Percentiles rank a stretch among this genome's conserved stretches.
Evolutionary conservation across 2,888 invertebrate genomes (phyloP).

Genomic region (Sylvicola fuscatus): DNA sequence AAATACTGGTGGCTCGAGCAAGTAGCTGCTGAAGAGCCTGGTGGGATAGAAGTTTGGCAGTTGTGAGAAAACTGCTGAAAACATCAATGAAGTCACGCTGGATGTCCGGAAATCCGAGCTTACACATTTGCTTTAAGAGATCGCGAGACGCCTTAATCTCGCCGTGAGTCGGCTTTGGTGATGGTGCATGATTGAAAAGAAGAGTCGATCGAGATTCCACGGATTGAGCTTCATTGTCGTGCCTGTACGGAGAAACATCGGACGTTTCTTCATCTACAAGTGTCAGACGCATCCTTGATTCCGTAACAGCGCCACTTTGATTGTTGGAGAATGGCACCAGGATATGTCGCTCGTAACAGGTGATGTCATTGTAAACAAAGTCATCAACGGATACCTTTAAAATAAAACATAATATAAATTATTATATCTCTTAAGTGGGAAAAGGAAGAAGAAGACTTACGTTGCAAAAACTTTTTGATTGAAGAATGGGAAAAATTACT

Average conservation of each 20-base stretch:
- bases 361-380: slow-evolving; percentile 46
- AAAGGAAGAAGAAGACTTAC: slow-evolving; percentile 13
- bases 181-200: slow-evolving; percentile 49
- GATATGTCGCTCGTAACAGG: slow-evolving; percentile 49
- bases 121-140: slow-evolving; percentile 47
- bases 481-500: slow-evolving; percentile 50
- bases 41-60: slow-evolving; percentile 43
- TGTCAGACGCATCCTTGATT: slow-evolving; percentile 34
- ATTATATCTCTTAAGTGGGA: too few relatives aligned
- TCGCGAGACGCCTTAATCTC: slow-evolving; percentile 50
- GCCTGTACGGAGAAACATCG: slow-evolving; percentile 7
- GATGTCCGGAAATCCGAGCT: slow-evolving; percentile 32
- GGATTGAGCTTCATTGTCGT: slow-evolving; percentile 5
- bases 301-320: slow-evolving; percentile 50
- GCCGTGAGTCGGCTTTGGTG: slow-evolving; percentile 42
- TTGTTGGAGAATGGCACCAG: slow-evolving; percentile 58
- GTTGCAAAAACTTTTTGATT: slow-evolving; percentile 47
- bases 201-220: slow-evolving; percentile 35
- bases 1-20: slow-evolving; percentile 39
- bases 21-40: slow-evolving; percentile 45
- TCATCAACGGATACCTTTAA: slow-evolving; percentile 48
- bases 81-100: slow-evolving; percentile 38
- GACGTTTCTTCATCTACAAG: slow-evolving; percentile 30
- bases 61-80: slow-evolving; percentile 43
- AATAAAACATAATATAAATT: too few relatives aligned